Base-by-base conservation (phyloP, 2,797 vertebrate genomes). In the Todus mexicanus region DNA sequence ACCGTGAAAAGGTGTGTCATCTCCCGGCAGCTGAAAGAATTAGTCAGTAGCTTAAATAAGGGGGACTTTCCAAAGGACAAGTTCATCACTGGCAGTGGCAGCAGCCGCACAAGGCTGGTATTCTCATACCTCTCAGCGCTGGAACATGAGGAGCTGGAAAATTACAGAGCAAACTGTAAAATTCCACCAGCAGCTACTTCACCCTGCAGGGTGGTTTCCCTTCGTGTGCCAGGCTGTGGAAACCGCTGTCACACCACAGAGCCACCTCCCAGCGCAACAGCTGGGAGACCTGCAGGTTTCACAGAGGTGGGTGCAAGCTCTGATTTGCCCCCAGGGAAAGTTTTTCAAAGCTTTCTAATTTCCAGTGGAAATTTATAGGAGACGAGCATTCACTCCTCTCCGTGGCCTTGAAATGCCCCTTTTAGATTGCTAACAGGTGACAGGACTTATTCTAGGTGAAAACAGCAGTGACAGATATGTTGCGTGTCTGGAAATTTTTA, bases 61-160 rank as follows among this genome's bases (percentile, higher is more conserved):
- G 93, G 94, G 92, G 87, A 91, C 94, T 97, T 97, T 94, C 93
- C 95, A 68, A 84, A 68, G 81, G 77, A 80, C 83, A 68, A 69
- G 65, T 61, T 92, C 93, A 56, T 74, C 29, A n/a, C 80, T 59
- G 69, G 87, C 91, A 57, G 65, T 37, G 87, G 91, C 79, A 87
- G 86, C 75, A 57, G 83, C 75, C n/a, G 2, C 82, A 86, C 84
- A 78, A 77, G 83, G 91, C 91, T 84, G 90, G 50, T 69, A 56
- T 93, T 93, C 87, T 92, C 81, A 68, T 47, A 79, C 84, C 78
- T 90, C 79, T 86, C 50, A 48, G 76, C 9, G 2, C 74, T 85
- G 79, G 77, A 91, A 88, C 71, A 68, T 11, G 45, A 94, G 87
- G 71, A 89, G 80, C 92, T 94, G 95, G 96, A 97, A 97, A 97